Conservation (phyloP, 1,140 invertebrate species). For the Trissolcus basalis region DNA sequence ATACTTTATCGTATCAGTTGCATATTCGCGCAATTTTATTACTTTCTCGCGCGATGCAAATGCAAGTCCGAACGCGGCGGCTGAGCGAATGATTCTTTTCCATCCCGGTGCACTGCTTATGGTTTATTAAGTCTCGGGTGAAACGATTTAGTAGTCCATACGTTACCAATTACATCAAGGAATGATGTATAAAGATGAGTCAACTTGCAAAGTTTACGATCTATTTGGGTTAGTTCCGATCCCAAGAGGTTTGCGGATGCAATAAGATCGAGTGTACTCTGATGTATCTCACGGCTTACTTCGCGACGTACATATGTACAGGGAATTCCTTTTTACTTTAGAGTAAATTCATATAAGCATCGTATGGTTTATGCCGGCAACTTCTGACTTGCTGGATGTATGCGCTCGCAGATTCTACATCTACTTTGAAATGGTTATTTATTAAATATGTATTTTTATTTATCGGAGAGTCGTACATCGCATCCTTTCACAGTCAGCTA, state of each 20-base stretch:
- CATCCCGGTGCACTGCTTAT: neutral
- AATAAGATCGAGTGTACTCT: constrained; percentile 17
- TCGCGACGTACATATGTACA: constrained; percentile 7
- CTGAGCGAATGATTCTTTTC: neutral
- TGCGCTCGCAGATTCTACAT: too few species aligned
- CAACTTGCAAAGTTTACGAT: constrained; percentile 20
- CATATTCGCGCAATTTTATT: constrained; percentile 7
- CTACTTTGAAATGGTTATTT: too few species aligned
- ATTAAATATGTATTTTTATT: too few species aligned
- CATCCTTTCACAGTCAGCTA: too few species aligned
- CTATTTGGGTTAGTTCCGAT: constrained; percentile 25
- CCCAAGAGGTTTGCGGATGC: constrained; percentile 2
- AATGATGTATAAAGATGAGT: constrained; percentile 30
- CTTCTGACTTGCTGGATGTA: constrained; percentile 3
- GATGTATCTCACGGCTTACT: constrained; percentile 23
- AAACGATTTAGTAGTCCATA: constrained; percentile 8
- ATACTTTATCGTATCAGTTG: constrained; percentile 36
- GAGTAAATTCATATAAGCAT: constrained; percentile 16
- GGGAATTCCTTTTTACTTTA: constrained; percentile 11
- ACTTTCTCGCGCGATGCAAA: constrained; percentile 16
- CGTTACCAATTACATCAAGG: constrained; percentile 12
- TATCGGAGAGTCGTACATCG: too few species aligned
- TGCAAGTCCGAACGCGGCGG: constrained; percentile 5
- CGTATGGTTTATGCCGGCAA: neutral
- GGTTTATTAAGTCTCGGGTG: constrained; percentile 6